These are phyloP conservation scores for Melanotaenia trifasciata DNA, from an alignment of 2,797 vertebrate species.

Conservation along the genomic window DNA sequence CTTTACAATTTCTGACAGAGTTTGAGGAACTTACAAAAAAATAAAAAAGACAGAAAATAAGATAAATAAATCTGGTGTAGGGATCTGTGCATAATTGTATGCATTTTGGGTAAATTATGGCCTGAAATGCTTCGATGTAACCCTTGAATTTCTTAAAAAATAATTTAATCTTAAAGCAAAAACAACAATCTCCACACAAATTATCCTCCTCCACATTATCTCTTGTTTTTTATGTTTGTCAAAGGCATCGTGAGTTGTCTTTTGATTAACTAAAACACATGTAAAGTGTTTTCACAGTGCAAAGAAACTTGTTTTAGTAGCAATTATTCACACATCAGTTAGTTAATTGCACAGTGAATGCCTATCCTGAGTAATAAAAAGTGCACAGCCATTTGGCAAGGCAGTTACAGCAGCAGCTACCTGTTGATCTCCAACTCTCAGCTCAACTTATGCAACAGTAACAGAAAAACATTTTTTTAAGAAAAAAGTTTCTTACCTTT, in stretches of 20 bases:
- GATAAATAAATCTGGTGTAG: not conserved
- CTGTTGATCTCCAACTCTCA: conserved; percentile 59
- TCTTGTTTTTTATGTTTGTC: conserved; percentile 3
- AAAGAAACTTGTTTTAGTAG: not conserved
- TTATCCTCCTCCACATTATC: conserved; percentile 14
- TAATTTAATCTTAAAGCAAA: not conserved
- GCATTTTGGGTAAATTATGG: not conserved
- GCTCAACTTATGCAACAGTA: conserved; percentile 21
- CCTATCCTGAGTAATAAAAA: not conserved
- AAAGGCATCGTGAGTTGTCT: not conserved
- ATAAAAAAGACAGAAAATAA: no score
- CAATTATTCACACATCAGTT: not conserved
- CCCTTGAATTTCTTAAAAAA: conserved; percentile 8
- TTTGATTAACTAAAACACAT: not conserved
- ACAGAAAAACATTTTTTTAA: conserved; percentile 6
- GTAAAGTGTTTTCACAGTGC: not conserved
- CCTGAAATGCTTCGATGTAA: conserved; percentile 1
- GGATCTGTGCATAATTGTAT: not conserved
- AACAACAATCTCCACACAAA: not conserved
- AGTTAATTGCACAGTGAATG: not conserved
- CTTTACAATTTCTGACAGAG: conserved; percentile 24
- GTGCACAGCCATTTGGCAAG: not conserved
- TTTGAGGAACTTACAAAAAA: not conserved
- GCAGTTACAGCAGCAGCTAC: conserved; percentile 26
- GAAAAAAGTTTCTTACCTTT: conserved; percentile 76